Evolutionary conservation across 2,113 vertebrate species (phyloP).

Genomic region (Cryptomyrus ogoouensis): DNA sequence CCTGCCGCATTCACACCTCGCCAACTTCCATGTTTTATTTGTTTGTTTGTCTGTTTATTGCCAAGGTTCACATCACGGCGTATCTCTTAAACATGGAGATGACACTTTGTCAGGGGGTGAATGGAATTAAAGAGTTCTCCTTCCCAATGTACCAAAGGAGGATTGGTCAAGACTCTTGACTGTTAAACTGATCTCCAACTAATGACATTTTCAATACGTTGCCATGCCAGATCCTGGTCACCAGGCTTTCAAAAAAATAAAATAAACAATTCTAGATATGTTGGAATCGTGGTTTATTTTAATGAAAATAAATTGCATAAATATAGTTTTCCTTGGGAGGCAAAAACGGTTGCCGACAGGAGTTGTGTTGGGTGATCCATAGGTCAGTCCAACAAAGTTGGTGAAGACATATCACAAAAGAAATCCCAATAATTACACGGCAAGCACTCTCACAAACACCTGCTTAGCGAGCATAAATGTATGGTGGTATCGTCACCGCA

Average conservation of each 20-base stretch:
- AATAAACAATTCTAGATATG: background rate
- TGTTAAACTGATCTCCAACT: background rate
- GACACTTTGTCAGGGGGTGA: background rate
- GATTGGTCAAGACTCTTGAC: background rate
- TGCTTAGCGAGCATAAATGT: background rate
- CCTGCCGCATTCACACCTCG: conserved; percentile 1
- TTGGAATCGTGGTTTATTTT: background rate
- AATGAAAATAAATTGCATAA: background rate
- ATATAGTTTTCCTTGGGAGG: background rate
- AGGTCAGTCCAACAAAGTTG: background rate
- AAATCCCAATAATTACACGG: background rate
- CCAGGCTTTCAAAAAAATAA: background rate
- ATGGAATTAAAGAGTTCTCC: background rate
- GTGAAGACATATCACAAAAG: background rate
- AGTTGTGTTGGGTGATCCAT: background rate
- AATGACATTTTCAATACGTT: background rate
- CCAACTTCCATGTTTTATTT: background rate
- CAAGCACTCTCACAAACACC: background rate
- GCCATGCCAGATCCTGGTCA: background rate
- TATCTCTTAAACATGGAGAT: background rate
- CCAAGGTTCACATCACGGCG: background rate
- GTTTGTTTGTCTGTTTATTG: background rate
- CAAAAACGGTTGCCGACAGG: background rate
- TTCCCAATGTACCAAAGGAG: background rate
- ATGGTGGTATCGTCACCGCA: background rate